Base-by-base conservation (phyloP, 1,140 invertebrate genomes). In the Ostrea edulis region DNA sequence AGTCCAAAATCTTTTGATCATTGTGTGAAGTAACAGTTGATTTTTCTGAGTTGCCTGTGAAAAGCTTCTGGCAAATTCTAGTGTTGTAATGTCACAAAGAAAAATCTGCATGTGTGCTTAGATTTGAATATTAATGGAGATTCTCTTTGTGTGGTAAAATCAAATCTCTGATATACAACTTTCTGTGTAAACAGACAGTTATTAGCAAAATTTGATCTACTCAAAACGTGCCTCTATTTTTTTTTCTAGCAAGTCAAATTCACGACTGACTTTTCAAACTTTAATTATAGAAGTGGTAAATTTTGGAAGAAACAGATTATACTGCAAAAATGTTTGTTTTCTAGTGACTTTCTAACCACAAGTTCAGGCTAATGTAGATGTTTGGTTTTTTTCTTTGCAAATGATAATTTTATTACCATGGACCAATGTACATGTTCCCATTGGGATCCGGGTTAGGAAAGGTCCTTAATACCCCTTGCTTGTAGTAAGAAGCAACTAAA, bases 101-200 rank as follows among this genome's bases (percentile, higher is more conserved):
- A 71, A 71, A 71, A 71, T 71, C 68, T 29, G 68, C 68, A 71
- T 71, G 68, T 71, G 25, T 71, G 25, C 68, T 25, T 25, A 35
- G 68, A 71, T 71, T 71, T 71, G 68, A 71, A 71, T 71, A 71
- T 14, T 71, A 71, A 71, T 71, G 22, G 68, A 71, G 25, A 25
- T 71, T 71, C 68, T 71, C 68, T 71, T 71, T 71, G 68, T 71
- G 68, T 71, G 68, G 68, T 35, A 71, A 71, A 71, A 29, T 71
- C 22, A 29, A n/a, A 71, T 71, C 22, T 71, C 25, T 71, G 68
- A 29, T 71, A 71, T 71, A 71, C 22, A 71, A 71, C 68, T 71
- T 71, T 71, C 25, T 71, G 22, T 71, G 68, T 71, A 71, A 71
- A 71, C 68, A 71, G 68, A 71, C 68, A 71, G 68, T 71, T 71